phyloP scores from a whole-genome alignment of 1,140 invertebrate genomes.

The Drosophila auraria region DNA sequence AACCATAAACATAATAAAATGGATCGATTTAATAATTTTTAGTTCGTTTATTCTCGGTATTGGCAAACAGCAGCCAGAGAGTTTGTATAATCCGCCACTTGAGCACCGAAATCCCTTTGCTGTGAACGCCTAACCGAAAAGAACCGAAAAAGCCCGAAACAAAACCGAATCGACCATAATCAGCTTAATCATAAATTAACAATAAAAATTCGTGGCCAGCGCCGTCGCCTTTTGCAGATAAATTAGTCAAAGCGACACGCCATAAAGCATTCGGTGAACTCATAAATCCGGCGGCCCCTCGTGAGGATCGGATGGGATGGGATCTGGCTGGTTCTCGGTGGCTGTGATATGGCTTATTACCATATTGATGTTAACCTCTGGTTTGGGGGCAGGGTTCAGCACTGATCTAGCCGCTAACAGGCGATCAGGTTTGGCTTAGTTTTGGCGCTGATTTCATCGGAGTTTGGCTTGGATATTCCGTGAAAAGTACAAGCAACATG shows the following conservation, averaged over 20 bases:
- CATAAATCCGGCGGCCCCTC: conserved; percentile 71
- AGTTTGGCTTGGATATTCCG: conserved; percentile 43
- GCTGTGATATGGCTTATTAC: conserved; percentile 68
- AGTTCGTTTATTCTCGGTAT: conserved; percentile 19
- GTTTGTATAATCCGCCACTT: conserved; percentile 19
- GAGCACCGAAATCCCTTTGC: conserved; percentile 16
- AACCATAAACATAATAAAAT: background rate
- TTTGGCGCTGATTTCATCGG: conserved; percentile 73
- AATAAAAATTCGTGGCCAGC: conserved; percentile 70
- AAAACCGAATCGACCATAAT: conserved; percentile 61
- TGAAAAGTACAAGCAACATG: conserved; percentile 47
- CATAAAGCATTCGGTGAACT: conserved; percentile 83
- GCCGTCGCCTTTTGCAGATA: conserved; percentile 68
- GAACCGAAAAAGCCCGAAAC: conserved; percentile 12
- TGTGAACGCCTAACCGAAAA: background rate
- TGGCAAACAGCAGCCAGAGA: background rate
- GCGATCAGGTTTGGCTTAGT: conserved; percentile 42
- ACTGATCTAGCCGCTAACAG: conserved; percentile 74
- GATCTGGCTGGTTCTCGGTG: conserved; percentile 31
- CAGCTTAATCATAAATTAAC: conserved; percentile 81
- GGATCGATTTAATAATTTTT: background rate
- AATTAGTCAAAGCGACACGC: conserved; percentile 84
- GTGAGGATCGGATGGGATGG: conserved; percentile 35
- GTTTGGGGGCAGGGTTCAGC: conserved; percentile 51
- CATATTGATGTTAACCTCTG: conserved; percentile 77